These are phyloP conservation scores for Phoxinus dragarum DNA, from an alignment of 2,797 vertebrate genomes.

Conservation along the genomic window DNA sequence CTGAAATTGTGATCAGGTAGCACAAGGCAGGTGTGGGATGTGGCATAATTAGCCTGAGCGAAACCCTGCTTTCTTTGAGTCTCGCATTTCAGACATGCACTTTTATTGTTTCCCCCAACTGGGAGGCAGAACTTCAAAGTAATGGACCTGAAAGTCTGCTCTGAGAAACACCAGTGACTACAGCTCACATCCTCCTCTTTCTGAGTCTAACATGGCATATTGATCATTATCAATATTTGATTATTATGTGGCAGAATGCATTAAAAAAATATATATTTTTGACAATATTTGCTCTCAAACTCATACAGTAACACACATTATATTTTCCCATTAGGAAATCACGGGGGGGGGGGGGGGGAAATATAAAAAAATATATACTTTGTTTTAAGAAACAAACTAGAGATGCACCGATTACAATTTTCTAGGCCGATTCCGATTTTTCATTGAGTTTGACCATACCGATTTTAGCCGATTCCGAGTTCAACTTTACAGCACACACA, in stretches of 20 bases:
- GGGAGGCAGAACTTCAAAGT: slow-evolving; percentile 33
- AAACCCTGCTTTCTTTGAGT: slow-evolving; percentile 45
- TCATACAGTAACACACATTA: slow-evolving; percentile 2
- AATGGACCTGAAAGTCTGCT: not conserved
- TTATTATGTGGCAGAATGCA: slow-evolving; percentile 22
- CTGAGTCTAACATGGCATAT: not conserved
- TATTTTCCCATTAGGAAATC: not conserved
- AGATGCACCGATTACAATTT: too few relatives aligned
- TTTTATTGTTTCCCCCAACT: slow-evolving; percentile 37
- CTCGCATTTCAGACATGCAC: slow-evolving; percentile 47
- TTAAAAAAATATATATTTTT: not conserved
- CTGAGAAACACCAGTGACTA: slow-evolving; percentile 18
- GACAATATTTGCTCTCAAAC: not conserved
- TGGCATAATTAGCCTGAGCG: slow-evolving; percentile 42
- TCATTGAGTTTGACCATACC: too few relatives aligned
- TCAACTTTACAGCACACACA: too few relatives aligned
- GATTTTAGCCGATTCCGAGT: too few relatives aligned
- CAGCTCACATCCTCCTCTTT: not conserved
- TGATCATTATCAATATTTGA: slow-evolving; percentile 22
- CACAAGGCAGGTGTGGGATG: slow-evolving; percentile 17
- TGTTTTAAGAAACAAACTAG: not conserved
- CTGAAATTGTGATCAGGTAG: slow-evolving; percentile 27
- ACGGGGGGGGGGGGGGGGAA: too few relatives aligned
- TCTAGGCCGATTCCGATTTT: too few relatives aligned
- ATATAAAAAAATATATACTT: too few relatives aligned